Conservation (phyloP, 1,140 invertebrate species). For the Sinella curviseta region DNA sequence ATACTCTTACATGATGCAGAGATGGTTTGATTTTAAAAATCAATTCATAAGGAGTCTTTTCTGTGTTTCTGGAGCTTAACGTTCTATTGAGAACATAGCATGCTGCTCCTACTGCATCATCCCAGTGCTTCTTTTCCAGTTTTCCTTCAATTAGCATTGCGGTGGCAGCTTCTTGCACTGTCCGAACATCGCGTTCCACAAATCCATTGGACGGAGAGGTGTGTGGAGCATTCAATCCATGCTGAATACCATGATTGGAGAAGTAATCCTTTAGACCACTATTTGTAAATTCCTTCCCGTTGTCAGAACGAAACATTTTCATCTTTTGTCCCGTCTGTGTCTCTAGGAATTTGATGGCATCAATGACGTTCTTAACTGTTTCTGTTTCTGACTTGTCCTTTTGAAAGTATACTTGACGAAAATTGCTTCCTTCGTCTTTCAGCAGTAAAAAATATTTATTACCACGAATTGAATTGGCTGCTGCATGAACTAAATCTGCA, state of each 20-base stretch:
- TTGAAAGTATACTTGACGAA: not conserved
- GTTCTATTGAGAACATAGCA: not conserved
- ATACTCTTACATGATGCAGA: slow-evolving; percentile 49
- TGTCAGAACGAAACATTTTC: slow-evolving; percentile 55
- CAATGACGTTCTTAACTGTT: not conserved
- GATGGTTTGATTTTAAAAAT: slow-evolving; percentile 48
- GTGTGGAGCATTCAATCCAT: slow-evolving; percentile 24
- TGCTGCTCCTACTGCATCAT: slow-evolving; percentile 30
- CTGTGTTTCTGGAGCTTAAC: not conserved
- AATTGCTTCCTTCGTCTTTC: not conserved
- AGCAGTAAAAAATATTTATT: slow-evolving; percentile 6
- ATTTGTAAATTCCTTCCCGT: slow-evolving; percentile 52
- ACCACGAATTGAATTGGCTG: not conserved
- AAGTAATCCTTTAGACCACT: not conserved
- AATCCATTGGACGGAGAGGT: slow-evolving; percentile 24
- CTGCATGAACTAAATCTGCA: not conserved
- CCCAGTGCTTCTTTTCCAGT: slow-evolving; percentile 1
- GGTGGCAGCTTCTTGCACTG: slow-evolving; percentile 7
- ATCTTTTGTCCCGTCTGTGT: slow-evolving; percentile 52
- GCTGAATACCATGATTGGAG: slow-evolving; percentile 28
- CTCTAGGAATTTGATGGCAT: slow-evolving; percentile 37
- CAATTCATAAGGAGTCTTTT: slow-evolving; percentile 10
- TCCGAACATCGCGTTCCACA: slow-evolving; percentile 32
- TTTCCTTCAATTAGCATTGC: slow-evolving; percentile 24
- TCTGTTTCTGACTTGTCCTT: not conserved